phyloP scores from a whole-genome alignment of 2,797 vertebrate species.

The Mus caroli region DNA sequence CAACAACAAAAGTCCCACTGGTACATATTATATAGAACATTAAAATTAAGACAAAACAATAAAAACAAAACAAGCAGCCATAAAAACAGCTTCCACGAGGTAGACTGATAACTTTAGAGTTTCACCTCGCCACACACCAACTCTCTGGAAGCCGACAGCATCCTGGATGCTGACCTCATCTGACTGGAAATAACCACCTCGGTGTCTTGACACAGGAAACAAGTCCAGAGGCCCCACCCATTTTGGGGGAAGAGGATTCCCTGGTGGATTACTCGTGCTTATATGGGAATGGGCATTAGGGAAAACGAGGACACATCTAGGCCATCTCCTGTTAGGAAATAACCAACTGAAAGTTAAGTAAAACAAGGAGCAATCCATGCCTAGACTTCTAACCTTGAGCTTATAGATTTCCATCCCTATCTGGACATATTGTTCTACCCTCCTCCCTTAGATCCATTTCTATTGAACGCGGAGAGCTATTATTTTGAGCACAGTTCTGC shows the following conservation, averaged over 20 bases:
- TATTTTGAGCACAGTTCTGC: conserved; percentile 49
- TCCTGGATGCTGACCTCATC: neutral
- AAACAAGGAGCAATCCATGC: conserved; percentile 30
- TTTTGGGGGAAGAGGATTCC: neutral
- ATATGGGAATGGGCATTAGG: neutral
- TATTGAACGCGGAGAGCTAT: conserved; percentile 50
- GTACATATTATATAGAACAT: neutral
- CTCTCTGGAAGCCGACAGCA: neutral
- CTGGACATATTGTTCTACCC: neutral
- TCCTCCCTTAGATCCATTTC: conserved; percentile 53
- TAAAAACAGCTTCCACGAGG: neutral
- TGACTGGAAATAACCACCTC: neutral
- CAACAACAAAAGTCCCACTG: neutral
- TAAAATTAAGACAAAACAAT: neutral
- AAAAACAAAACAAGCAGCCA: neutral
- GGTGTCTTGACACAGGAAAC: neutral
- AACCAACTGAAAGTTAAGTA: neutral
- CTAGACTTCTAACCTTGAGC: neutral
- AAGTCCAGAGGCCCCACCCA: neutral
- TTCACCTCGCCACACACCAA: neutral
- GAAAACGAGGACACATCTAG: neutral
- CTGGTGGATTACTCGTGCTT: neutral
- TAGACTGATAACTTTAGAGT: neutral
- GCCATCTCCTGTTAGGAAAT: neutral
- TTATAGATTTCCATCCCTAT: conserved; percentile 68